Conservation (phyloP, 2,888 invertebrate genomes). For the Iphiclides podalirius region DNA sequence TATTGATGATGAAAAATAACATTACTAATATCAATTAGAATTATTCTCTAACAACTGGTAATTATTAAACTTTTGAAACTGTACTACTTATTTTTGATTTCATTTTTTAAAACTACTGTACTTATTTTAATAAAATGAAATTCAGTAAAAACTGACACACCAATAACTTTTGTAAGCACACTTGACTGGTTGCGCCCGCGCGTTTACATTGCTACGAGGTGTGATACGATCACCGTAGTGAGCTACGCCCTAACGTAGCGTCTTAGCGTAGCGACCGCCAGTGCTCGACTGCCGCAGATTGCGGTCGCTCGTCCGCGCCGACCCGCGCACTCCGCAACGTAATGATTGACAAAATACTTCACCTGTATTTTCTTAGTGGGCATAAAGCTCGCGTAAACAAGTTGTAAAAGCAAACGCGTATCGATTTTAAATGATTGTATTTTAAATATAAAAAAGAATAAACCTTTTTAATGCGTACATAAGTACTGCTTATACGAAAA, state of each 20-base stretch:
- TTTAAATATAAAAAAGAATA: background rate
- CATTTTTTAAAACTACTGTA: no score
- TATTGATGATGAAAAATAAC: no score
- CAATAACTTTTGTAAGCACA: background rate
- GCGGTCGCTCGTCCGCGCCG: conserved; percentile 34
- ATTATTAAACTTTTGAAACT: no score
- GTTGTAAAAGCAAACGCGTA: conserved; percentile 32
- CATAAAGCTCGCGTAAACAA: conserved; percentile 44
- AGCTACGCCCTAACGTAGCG: conserved; percentile 32
- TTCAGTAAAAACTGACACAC: no score
- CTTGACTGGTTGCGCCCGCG: conserved; percentile 28
- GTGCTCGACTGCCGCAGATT: conserved; percentile 42
- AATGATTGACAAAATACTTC: conserved; percentile 73
- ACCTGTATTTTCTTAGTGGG: conserved; percentile 61
- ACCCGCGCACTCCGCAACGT: conserved; percentile 39
- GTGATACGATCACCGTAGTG: conserved; percentile 38
- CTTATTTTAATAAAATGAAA: no score
- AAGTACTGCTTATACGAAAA: no score
- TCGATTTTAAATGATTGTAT: conserved; percentile 21
- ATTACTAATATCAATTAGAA: no score
- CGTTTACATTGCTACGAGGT: conserved; percentile 41
- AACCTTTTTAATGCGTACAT: no score
- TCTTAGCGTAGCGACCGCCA: conserved; percentile 42
- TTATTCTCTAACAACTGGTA: no score
- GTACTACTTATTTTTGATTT: no score